Percentiles rank a stretch among this genome's conserved stretches.
Evolutionary conservation across 2,888 invertebrate genomes (phyloP).

Genomic region (Zeuzera pyrina): DNA sequence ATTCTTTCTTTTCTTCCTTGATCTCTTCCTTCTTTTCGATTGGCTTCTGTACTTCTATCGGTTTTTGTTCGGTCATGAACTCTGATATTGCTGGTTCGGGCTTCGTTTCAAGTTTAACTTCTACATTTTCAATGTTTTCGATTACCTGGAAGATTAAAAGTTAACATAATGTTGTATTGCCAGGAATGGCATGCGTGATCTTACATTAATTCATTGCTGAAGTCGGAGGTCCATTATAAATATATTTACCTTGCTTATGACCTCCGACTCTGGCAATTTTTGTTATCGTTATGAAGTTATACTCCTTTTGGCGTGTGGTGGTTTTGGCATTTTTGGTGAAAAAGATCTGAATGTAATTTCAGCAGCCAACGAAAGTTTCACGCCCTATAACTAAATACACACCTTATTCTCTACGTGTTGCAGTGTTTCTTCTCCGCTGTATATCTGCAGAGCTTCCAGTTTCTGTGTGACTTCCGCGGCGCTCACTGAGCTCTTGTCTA

Average conservation of each 20-base stretch:
- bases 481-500: slow-evolving; percentile 36
- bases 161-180: too few species aligned
- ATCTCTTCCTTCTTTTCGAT: slow-evolving; percentile 24
- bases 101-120: slow-evolving; percentile 38
- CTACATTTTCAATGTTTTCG: slow-evolving; percentile 46
- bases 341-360: too few species aligned
- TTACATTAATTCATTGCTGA: too few species aligned
- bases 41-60: slow-evolving; percentile 17
- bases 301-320: too few species aligned
- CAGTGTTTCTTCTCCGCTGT: slow-evolving; percentile 21
- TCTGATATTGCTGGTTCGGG: slow-evolving; percentile 28
- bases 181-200: too few species aligned
- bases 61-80: slow-evolving; percentile 21
- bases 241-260: too few species aligned
- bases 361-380: too few species aligned
- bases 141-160: slow-evolving; percentile 28
- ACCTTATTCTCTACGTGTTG: slow-evolving; percentile 27
- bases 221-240: too few species aligned
- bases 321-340: too few species aligned
- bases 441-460: slow-evolving; percentile 48
- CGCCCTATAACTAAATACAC: too few species aligned
- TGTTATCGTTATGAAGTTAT: too few species aligned
- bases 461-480: slow-evolving; percentile 55
- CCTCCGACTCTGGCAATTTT: too few species aligned
- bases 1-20: slow-evolving; percentile 52